Evolutionary conservation across 1,140 invertebrate genomes (phyloP), one percentile per base, ranked within the genome.

Genomic region (Potamilus streckersoni): DNA sequence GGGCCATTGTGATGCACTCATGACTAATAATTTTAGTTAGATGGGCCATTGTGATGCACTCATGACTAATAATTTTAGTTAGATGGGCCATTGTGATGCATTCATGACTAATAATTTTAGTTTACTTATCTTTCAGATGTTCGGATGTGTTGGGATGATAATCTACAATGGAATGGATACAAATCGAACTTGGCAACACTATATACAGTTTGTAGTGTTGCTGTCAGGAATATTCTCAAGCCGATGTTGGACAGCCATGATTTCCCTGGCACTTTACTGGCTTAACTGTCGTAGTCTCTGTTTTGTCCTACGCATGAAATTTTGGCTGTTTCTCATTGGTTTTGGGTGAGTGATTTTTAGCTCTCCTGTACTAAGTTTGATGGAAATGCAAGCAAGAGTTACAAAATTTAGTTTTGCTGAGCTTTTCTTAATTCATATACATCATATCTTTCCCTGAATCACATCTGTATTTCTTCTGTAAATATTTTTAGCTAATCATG

Each of bases 241-340:
- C 56, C 91, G 96, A 38, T 90, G 97, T 55, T 97, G 95, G 94
- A 95, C 96, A 0, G 93, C 93, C 19, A 92, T 95, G 71, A 91
- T 97, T 67, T 94, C 96, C 20, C 90, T 95, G 27, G 93, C 93
- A 11, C 86, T 98, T 19, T 92, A 97, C 62, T 93, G 97, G 84
- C 89, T 97, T 49, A 94, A 96, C 87, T 94, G 93, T 72, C 92
- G 94, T 64, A 95, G 95, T 79, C 91, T 95, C 2, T 94, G 94
- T 85, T 96, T 94, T 89, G 93, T 96, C 38, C 87, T 95, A 16
- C 93, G 93, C 78, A 80, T 96, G 0, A 93, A 93, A 86, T 93
- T 93, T 38, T 92, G 93, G 83, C 91, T 97, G 80, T 91, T 93
- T 20, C 88, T 93, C 13, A 90, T 94, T 78, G 94, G 94, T 79